Evolutionary conservation across 2,797 vertebrate species (phyloP).

Genomic region (Pseudomugil tenellus): DNA sequence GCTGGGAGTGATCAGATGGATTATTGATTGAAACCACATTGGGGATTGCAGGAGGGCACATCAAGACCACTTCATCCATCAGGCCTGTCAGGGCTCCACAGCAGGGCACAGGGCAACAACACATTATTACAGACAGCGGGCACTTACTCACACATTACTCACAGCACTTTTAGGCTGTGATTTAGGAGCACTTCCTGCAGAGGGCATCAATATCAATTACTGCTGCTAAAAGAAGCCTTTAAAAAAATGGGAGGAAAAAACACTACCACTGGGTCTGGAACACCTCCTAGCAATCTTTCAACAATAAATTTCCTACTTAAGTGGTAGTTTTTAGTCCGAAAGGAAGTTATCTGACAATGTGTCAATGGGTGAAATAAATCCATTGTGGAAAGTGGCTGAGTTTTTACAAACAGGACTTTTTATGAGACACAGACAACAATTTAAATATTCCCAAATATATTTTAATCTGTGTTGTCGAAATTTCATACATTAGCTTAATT

Average conservation of each 20-base stretch:
- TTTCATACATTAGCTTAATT: too few species aligned
- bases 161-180: constrained; percentile 66
- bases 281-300: constrained; percentile 48
- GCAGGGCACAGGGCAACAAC: constrained; percentile 63
- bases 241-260: constrained; percentile 51
- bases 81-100: constrained; percentile 61
- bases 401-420: neutral
- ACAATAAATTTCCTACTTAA: constrained; percentile 37
- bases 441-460: too few species aligned
- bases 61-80: constrained; percentile 80
- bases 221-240: constrained; percentile 74
- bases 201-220: constrained; percentile 81
- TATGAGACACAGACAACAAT: neutral
- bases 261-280: constrained; percentile 55
- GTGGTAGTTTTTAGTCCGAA: neutral
- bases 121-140: constrained; percentile 75
- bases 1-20: constrained; percentile 87
- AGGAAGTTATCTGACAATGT: neutral
- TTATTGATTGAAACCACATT: constrained; percentile 85
- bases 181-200: constrained; percentile 73
- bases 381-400: neutral
- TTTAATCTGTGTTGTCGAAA: too few species aligned
- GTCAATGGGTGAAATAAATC: neutral
- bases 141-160: constrained; percentile 75
- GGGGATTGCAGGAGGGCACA: constrained; percentile 75